Conservation (phyloP, 2,888 invertebrate genomes). For the Andrena minutula region DNA sequence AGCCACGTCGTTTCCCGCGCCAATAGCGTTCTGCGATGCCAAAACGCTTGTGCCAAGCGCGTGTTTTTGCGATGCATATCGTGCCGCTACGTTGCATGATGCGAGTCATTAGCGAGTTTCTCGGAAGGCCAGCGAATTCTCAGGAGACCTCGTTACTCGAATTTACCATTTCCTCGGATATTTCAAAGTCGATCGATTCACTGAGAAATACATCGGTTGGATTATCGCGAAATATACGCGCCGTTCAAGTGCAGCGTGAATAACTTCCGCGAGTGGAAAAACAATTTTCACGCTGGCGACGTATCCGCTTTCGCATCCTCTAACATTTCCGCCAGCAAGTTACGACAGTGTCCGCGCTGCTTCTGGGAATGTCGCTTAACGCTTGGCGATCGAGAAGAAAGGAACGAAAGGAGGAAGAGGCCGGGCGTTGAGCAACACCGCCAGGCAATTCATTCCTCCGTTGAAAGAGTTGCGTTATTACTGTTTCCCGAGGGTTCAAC, state of each 20-base stretch:
- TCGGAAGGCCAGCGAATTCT: slow-evolving; percentile 23
- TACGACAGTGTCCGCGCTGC: not conserved
- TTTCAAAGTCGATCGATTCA: not conserved
- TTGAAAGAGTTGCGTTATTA: not conserved
- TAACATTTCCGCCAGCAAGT: not conserved
- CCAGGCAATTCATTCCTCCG: slow-evolving; percentile 59
- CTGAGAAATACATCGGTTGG: not conserved
- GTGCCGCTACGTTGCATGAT: slow-evolving; percentile 52
- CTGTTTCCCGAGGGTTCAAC: not conserved
- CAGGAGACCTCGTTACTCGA: not conserved
- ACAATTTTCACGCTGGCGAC: not conserved
- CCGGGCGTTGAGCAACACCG: slow-evolving; percentile 39
- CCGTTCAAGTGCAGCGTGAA: slow-evolving; percentile 18
- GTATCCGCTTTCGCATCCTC: not conserved
- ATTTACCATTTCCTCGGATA: not conserved
- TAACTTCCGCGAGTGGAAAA: slow-evolving; percentile 34
- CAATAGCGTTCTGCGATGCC: not conserved
- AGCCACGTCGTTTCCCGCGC: not conserved
- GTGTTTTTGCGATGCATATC: slow-evolving; percentile 29
- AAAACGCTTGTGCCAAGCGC: slow-evolving; percentile 3
- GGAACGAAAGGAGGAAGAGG: not conserved
- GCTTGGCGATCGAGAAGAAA: slow-evolving; percentile 1
- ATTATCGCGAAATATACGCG: slow-evolving; percentile 4
- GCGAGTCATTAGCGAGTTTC: slow-evolving; percentile 52
- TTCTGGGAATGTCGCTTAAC: slow-evolving; percentile 34